A percentile compares a stretch with the other conserved stretches of the same genome.
Conservation (phyloP, 2,113 vertebrate species). For the Pelobates fuscus region DNA sequence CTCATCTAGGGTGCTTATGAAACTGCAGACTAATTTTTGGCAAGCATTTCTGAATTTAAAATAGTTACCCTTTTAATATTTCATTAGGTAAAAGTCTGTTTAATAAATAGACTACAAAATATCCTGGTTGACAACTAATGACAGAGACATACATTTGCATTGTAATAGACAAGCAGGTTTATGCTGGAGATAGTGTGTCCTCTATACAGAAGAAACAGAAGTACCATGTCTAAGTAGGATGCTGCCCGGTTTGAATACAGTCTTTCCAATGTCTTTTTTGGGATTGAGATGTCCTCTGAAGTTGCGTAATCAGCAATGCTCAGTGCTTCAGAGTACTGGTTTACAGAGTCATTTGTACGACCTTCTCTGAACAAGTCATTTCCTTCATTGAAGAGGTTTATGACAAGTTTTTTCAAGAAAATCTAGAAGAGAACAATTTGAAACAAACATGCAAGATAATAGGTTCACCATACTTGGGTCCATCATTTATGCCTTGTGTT, state of each 20-base stretch:
- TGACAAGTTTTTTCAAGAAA: conserved; percentile 88
- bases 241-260: conserved; percentile 90
- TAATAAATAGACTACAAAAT: too few relatives aligned
- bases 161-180: too few relatives aligned
- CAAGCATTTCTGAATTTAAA: too few relatives aligned
- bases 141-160: too few relatives aligned
- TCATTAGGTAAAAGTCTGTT: too few relatives aligned
- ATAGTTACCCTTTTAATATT: too few relatives aligned
- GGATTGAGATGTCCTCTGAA: conserved; percentile 85
- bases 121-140: too few relatives aligned
- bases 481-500: too few relatives aligned
- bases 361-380: conserved; percentile 88
- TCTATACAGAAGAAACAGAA: conserved; percentile 30
- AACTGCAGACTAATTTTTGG: too few relatives aligned
- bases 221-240: conserved; percentile 87
- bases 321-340: conserved; percentile 90
- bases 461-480: too few relatives aligned
- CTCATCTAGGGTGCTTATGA: too few relatives aligned
- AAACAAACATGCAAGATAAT: not conserved
- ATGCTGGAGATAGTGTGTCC: too few relatives aligned
- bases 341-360: conserved; percentile 83
- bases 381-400: conserved; percentile 91
- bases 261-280: conserved; percentile 80
- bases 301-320: conserved; percentile 89
- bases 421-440: conserved; percentile 68